phyloP scores from a whole-genome alignment of 1,140 invertebrate genomes.

The Orussus abietinus region DNA sequence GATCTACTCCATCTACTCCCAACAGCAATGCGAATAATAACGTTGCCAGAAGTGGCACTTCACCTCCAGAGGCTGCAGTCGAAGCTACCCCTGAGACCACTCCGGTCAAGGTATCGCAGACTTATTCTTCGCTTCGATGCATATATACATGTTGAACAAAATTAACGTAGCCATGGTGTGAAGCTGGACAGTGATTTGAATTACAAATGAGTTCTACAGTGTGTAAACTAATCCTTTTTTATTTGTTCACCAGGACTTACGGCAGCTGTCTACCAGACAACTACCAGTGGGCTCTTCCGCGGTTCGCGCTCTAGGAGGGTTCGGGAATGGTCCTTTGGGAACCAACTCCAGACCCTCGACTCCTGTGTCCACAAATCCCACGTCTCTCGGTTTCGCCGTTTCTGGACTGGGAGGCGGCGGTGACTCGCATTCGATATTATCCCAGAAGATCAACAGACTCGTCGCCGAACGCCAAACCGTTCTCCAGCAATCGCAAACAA shows the following conservation, averaged over 20 bases:
- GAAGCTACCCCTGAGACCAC: conserved; percentile 87
- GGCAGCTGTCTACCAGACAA: conserved; percentile 41
- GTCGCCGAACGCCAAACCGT: conserved; percentile 41
- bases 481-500: conserved; percentile 22
- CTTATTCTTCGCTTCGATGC: too few relatives aligned
- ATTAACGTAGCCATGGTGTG: too few relatives aligned
- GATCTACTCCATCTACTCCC: conserved; percentile 47
- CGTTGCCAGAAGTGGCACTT: conserved; percentile 53
- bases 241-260: conserved; percentile 43
- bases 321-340: conserved; percentile 42
- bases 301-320: conserved; percentile 60
- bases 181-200: too few relatives aligned
- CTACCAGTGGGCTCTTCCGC: conserved; percentile 58
- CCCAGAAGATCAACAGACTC: conserved; percentile 44
- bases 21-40: conserved; percentile 40
- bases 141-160: too few relatives aligned
- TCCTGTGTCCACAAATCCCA: conserved; percentile 30
- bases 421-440: conserved; percentile 17
- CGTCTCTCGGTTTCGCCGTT: conserved; percentile 10
- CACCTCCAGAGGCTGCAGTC: conserved; percentile 75
- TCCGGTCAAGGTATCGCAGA: conserved; percentile 64
- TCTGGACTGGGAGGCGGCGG: conserved; percentile 21
- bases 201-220: too few relatives aligned
- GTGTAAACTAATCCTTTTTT: too few relatives aligned
- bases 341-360: conserved; percentile 45